Percentiles rank a stretch among this genome's conserved stretches.
These are phyloP conservation scores for Otus sunia DNA, from an alignment of 2,113 vertebrate genomes.

Conservation along the genomic window DNA sequence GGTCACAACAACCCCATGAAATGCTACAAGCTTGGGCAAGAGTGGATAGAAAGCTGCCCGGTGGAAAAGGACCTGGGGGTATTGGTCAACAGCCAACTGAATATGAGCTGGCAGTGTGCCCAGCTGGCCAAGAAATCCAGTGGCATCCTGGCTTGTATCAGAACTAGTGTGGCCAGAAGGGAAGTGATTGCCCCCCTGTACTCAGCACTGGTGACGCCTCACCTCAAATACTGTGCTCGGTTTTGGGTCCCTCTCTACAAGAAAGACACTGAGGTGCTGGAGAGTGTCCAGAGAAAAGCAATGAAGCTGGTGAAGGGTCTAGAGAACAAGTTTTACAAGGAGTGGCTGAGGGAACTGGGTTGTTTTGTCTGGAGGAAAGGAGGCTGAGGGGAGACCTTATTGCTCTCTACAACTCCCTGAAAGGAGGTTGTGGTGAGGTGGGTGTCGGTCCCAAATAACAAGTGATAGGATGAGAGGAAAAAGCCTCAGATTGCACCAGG, in stretches of 20 bases:
- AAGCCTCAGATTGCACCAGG: fast-evolving
- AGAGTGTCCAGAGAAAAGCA: not conserved
- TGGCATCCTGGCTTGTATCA: not conserved
- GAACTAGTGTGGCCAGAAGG: not conserved
- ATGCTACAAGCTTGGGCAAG: not conserved
- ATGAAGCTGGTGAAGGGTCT: not conserved
- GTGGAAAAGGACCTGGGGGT: fast-evolving
- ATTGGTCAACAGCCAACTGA: not conserved
- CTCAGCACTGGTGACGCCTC: not conserved
- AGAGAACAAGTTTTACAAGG: not conserved
- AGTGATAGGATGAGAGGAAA: not conserved
- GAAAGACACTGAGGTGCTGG: not conserved
- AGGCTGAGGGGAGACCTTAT: not conserved
- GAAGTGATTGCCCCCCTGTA: fast-evolving
- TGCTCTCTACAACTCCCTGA: fast-evolving
- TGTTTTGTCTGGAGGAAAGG: not conserved
- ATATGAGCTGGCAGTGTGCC: not conserved
- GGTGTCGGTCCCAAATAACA: not conserved
- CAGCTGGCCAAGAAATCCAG: not conserved
- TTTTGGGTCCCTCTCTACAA: not conserved
- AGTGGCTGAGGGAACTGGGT: not conserved
- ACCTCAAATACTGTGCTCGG: not conserved
- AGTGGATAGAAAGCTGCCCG: not conserved
- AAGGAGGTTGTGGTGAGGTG: not conserved
- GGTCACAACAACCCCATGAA: not conserved